These are phyloP conservation scores for Myanophis thanlyinensis DNA, from an alignment of 2,113 vertebrate genomes.

Conservation along the genomic window DNA sequence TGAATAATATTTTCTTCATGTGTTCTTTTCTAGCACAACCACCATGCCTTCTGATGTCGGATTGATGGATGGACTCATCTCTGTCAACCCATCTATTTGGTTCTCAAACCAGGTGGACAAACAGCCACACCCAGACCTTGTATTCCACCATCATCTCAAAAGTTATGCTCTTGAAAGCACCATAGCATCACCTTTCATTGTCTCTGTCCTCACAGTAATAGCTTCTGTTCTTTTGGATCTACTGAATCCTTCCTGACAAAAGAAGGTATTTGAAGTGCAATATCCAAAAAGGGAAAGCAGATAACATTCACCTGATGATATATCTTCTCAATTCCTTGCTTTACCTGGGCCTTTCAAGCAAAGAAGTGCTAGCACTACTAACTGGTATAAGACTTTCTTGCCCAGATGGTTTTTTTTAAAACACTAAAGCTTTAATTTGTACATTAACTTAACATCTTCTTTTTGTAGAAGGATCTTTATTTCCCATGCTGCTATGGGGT, in stretches of 20 bases:
- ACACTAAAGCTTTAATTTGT: slow-evolving; percentile 75
- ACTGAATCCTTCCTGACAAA: slow-evolving; percentile 84
- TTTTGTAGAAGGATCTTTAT: slow-evolving; percentile 87
- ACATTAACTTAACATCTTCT: slow-evolving; percentile 81
- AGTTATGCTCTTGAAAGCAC: slow-evolving; percentile 45
- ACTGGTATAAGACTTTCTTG: slow-evolving; percentile 61
- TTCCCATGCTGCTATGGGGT: slow-evolving; percentile 88
- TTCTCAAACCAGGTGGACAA: slow-evolving; percentile 69
- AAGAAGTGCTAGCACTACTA: slow-evolving; percentile 61
- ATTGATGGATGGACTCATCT: slow-evolving; percentile 83
- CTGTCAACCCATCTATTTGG: slow-evolving; percentile 77
- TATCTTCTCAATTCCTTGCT: slow-evolving; percentile 49
- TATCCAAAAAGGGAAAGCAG: slow-evolving; percentile 50
- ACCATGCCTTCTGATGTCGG: slow-evolving; percentile 77
- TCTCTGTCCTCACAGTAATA: slow-evolving; percentile 60
- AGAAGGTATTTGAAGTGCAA: slow-evolving; percentile 4
- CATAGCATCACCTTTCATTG: slow-evolving; percentile 43
- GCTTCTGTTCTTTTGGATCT: slow-evolving; percentile 63
- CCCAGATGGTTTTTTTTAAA: slow-evolving; percentile 61
- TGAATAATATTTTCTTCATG: slow-evolving; percentile 30
- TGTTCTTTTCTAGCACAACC: slow-evolving; percentile 77
- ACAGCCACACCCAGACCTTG: slow-evolving; percentile 30
- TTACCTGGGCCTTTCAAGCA: slow-evolving; percentile 53
- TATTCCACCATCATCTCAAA: slow-evolving; percentile 38
- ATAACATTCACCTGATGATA: slow-evolving; percentile 50